Conservation (phyloP, 64 coral and sea anemone species). For the Montipora efflorescens region DNA sequence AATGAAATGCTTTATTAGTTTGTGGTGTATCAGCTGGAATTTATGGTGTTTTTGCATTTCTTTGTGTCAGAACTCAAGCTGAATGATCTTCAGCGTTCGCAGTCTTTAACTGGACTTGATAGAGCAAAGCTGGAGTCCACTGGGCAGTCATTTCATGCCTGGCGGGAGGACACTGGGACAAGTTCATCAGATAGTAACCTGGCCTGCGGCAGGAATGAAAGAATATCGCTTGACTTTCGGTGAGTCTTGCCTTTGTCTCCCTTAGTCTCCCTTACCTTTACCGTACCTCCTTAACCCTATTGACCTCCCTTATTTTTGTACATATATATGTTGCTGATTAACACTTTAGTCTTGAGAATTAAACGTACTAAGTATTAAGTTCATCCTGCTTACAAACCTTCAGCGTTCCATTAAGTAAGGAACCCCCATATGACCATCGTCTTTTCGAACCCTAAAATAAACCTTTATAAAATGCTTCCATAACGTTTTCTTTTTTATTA, state of each 20-base stretch:
- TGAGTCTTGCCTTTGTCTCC: neutral
- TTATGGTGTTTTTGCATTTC: neutral
- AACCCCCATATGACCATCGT: too few species aligned
- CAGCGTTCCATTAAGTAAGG: too few species aligned
- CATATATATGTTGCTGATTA: too few species aligned
- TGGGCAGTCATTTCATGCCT: conserved; percentile 67
- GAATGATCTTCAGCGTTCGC: conserved; percentile 65
- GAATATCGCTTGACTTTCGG: conserved; percentile 71
- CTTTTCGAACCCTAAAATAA: too few species aligned
- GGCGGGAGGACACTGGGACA: conserved; percentile 58
- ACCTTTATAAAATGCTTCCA: too few species aligned
- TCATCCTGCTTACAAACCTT: too few species aligned
- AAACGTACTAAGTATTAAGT: too few species aligned
- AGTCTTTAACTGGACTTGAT: conserved; percentile 72
- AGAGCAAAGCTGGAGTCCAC: conserved; percentile 42
- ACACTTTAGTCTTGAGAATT: too few species aligned
- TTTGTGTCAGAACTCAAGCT: conserved; percentile 52
- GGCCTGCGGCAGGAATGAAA: conserved; percentile 15
- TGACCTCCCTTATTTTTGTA: too few species aligned
- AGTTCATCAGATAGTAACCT: conserved; percentile 40
- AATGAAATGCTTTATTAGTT: too few species aligned
- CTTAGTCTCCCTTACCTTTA: too few species aligned
- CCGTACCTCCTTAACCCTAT: too few species aligned
- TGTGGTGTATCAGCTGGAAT: neutral
- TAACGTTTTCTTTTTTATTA: neutral